Conservation (phyloP, 2,113 vertebrate genomes). For the Ivindomyrus marchei region DNA sequence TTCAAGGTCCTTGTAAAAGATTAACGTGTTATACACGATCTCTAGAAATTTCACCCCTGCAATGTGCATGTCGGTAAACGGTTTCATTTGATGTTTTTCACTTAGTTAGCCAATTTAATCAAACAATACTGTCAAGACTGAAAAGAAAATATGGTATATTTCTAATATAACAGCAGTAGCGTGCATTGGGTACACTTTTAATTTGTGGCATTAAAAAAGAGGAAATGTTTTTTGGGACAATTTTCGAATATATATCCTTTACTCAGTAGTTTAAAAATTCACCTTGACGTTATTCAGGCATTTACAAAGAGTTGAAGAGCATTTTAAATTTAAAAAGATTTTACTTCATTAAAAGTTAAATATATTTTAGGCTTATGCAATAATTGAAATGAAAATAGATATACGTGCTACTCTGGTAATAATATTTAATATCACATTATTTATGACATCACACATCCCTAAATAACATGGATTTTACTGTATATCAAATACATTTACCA, state of each 20-base stretch:
- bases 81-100: not conserved
- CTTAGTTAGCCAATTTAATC: not conserved
- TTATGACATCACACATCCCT: not conserved
- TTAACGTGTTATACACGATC: conserved; percentile 6
- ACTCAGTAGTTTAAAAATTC: not conserved
- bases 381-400: not conserved
- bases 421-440: not conserved
- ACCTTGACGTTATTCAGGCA: not conserved
- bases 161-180: not conserved
- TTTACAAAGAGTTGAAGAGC: not conserved
- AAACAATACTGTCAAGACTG: not conserved
- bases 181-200: not conserved
- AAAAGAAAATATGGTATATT: not conserved
- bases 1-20: conserved; percentile 15
- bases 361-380: not conserved
- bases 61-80: not conserved
- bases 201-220: not conserved
- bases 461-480: not conserved
- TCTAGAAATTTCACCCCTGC: not conserved
- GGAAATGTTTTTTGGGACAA: not conserved
- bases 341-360: not conserved
- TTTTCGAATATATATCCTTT: not conserved
- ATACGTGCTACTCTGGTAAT: not conserved
- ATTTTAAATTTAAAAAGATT: not conserved
- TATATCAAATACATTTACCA: not conserved